phyloP scores from a whole-genome alignment of 1,140 invertebrate species.

The Wasmannia auropunctata region DNA sequence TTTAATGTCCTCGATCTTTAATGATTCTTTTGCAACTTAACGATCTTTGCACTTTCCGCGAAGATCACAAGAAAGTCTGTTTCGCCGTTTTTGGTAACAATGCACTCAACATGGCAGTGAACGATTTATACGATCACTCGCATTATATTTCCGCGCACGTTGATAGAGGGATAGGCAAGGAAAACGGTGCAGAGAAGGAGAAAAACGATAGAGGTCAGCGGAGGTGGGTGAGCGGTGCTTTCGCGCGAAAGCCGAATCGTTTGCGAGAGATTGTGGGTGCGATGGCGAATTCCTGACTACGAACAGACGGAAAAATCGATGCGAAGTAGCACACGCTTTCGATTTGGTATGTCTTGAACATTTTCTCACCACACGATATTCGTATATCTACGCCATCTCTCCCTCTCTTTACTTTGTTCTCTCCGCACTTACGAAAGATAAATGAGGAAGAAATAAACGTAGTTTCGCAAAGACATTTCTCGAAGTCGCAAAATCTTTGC shows the following conservation, averaged over 20 bases:
- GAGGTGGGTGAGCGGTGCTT: conserved; percentile 68
- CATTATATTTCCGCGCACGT: conserved; percentile 43
- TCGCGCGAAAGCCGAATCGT: conserved; percentile 73
- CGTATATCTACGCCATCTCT: conserved; percentile 31
- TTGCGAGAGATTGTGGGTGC: conserved; percentile 52
- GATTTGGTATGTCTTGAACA: conserved; percentile 65
- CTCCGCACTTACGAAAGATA: not conserved
- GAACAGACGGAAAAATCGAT: conserved; percentile 82
- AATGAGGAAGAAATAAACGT: not conserved
- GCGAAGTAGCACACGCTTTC: conserved; percentile 67
- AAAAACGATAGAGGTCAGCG: conserved; percentile 59
- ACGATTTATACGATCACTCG: conserved; percentile 52
- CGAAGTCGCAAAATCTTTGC: conserved; percentile 1
- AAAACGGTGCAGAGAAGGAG: conserved; percentile 53
- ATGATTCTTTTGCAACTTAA: not conserved
- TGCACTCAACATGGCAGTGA: conserved; percentile 11
- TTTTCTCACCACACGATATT: conserved; percentile 70
- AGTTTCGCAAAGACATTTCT: not conserved
- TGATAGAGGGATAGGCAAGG: not conserved
- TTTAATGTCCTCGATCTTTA: not conserved
- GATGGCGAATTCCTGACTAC: conserved; percentile 78
- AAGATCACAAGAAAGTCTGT: not conserved
- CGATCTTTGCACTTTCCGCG: not conserved
- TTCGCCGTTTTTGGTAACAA: conserved; percentile 23
- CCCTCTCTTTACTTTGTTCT: not conserved